Evolutionary conservation across 2,888 invertebrate genomes (phyloP).

Genomic region (Lithophane leautieri): DNA sequence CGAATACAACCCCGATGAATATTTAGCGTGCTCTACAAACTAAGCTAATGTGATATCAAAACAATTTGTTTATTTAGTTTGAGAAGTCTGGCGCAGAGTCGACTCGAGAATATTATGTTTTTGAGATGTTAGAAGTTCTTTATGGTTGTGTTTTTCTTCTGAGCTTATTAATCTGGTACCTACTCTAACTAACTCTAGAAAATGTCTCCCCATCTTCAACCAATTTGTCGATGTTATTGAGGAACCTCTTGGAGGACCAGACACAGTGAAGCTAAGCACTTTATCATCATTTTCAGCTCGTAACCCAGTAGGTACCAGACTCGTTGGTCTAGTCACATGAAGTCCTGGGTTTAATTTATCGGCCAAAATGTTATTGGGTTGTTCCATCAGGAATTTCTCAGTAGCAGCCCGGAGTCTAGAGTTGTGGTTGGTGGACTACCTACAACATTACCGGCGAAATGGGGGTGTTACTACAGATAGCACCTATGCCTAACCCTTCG

Average conservation of each 20-base stretch:
- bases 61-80: conserved; percentile 51
- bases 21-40: conserved; percentile 57
- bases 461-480: no score
- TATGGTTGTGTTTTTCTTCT: conserved; percentile 3
- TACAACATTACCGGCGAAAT: no score
- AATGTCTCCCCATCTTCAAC: background rate
- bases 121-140: background rate
- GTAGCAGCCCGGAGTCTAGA: no score
- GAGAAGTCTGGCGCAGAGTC: conserved; percentile 25
- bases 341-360: no score
- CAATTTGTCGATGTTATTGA: background rate
- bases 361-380: no score
- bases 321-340: no score
- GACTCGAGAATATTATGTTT: conserved; percentile 9
- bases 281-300: background rate
- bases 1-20: conserved; percentile 62
- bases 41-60: conserved; percentile 52
- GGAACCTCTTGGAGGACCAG: background rate
- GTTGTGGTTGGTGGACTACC: no score
- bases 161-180: background rate
- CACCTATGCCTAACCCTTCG: no score
- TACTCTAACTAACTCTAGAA: no score
- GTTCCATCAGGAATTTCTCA: no score
- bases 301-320: background rate
- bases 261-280: background rate